Evolutionary conservation across 1,140 invertebrate genomes (phyloP), one percentile per base, ranked within the genome.

Genomic region (Tribolium madens): DNA sequence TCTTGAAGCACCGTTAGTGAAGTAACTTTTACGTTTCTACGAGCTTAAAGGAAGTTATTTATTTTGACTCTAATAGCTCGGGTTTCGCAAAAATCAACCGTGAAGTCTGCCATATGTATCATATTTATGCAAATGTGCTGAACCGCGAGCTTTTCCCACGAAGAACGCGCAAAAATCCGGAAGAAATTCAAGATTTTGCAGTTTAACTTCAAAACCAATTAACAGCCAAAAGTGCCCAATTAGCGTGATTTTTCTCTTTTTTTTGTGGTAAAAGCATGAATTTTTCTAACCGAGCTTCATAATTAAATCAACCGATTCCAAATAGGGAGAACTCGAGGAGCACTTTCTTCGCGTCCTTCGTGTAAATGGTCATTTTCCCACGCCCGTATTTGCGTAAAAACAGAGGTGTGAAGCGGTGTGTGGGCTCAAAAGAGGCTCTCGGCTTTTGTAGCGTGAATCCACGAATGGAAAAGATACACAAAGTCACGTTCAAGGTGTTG

Each of bases 401-500:
- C 50, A 17, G 50, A 72, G 70, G 70, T 72, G 70, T 52, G 70
- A 72, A 72, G 14, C 42, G 17, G 46, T 48, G 69, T 21, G 70
- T 72, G 50, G 70, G 70, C 70, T 15, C 26, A 17, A 26, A 26
- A 31, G 17, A 26, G 53, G n/a, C 50, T n/a, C 18, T 31, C 13
- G 15, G 15, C 21, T n/a, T 13, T 21, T n/a, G 36, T 18, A 9
- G n/a, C 14, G 13, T 46, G 18, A 5, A 48, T 18, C 13, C 46
- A 18, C 7, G 31, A 69, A 69, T 68, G 68, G 53, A 70, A 15
- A 46, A 33, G 3, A 10, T 46, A 42, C 31, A 70, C 69, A 71
- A 72, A 72, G 70, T 72, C 70, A 72, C 46, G 70, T 72, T 72
- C 70, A 72, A 72, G 70, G 70, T 72, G 70, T 52, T 72, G n/a